phyloP scores from a whole-genome alignment of 2,888 invertebrate genomes.

The Myathropa florea region DNA sequence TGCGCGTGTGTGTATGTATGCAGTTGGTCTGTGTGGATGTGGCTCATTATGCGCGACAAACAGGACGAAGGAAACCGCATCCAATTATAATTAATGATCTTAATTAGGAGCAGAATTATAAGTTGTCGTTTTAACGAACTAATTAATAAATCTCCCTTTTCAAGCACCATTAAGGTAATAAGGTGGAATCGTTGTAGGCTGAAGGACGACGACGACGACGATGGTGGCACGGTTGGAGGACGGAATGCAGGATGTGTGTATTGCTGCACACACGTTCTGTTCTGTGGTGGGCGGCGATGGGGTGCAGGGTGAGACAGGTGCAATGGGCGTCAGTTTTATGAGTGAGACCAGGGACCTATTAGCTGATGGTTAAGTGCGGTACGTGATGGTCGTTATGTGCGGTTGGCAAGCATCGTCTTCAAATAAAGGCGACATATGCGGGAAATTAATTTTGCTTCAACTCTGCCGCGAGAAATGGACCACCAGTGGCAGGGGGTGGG shows the following conservation, averaged over 20 bases:
- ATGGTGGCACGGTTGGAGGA: background rate
- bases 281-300: background rate
- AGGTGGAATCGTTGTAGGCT: slow-evolving; percentile 66
- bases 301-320: background rate
- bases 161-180: slow-evolving; percentile 71
- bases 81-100: slow-evolving; percentile 74
- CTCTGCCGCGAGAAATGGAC: background rate
- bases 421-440: background rate
- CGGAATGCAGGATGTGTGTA: background rate
- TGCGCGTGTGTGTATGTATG: slow-evolving; percentile 6
- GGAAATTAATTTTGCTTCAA: background rate
- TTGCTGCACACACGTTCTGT: background rate
- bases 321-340: no score
- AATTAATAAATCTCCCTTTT: slow-evolving; percentile 74
- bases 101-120: slow-evolving; percentile 74
- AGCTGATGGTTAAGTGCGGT: background rate
- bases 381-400: background rate
- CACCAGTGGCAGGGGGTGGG: background rate
- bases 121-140: slow-evolving; percentile 74
- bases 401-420: background rate
- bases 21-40: slow-evolving; percentile 47
- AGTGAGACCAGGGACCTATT: background rate
- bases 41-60: slow-evolving; percentile 69
- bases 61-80: slow-evolving; percentile 72
- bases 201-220: slow-evolving; percentile 19